These are phyloP conservation scores for Trachymyrmex septentrionalis DNA, from an alignment of 1,140 invertebrate species.

Conservation along the genomic window DNA sequence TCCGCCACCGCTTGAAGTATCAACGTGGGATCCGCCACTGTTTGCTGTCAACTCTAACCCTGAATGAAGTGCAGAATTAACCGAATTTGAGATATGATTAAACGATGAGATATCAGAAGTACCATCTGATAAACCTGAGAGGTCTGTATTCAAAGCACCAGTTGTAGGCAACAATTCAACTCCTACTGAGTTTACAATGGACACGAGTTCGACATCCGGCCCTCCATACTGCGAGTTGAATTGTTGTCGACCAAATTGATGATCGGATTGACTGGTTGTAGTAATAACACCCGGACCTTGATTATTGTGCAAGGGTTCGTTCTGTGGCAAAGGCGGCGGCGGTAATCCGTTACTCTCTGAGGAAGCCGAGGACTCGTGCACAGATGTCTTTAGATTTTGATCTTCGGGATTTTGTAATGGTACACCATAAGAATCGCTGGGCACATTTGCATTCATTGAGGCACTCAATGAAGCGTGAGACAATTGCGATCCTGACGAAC, in stretches of 20 bases:
- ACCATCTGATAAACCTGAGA: conserved; percentile 49
- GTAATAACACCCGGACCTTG: neutral
- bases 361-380: conserved; percentile 76
- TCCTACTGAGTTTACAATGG: conserved; percentile 85
- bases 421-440: conserved; percentile 84
- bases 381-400: conserved; percentile 81
- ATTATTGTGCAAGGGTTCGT: conserved; percentile 81
- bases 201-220: conserved; percentile 77
- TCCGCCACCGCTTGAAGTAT: neutral
- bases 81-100: conserved; percentile 36
- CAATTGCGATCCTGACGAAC: neutral
- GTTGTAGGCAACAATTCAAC: conserved; percentile 84
- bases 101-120: conserved; percentile 33
- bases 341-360: conserved; percentile 82
- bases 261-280: conserved; percentile 30
- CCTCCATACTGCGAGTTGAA: conserved; percentile 63
- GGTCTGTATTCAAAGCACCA: conserved; percentile 49
- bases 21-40: conserved; percentile 44
- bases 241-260: conserved; percentile 58
- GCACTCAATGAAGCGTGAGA: conserved; percentile 19
- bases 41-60: conserved; percentile 37
- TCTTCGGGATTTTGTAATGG: conserved; percentile 83
- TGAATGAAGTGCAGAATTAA: conserved; percentile 35
- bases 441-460: conserved; percentile 75
- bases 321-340: conserved; percentile 83